These are phyloP conservation scores for Platyrinchus mystaceus DNA, from an alignment of 2,797 vertebrate species.

Conservation along the genomic window DNA sequence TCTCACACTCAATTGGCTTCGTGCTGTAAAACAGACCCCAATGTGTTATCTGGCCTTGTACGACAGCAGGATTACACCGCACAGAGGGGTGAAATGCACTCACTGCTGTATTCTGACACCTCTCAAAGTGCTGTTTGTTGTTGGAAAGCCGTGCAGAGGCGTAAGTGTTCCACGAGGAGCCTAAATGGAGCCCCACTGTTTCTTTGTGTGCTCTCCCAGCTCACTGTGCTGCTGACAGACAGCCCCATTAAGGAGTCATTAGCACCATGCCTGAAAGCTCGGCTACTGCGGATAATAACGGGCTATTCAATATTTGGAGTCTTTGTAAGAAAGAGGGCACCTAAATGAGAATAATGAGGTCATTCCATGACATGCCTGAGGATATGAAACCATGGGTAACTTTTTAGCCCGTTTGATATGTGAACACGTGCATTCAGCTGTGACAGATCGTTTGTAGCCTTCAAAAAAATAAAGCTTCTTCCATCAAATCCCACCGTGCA, in stretches of 20 bases:
- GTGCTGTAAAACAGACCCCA: background rate
- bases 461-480: background rate
- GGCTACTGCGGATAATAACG: constrained; percentile 68
- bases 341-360: constrained; percentile 64
- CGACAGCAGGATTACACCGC: background rate
- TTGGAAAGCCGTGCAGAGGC: background rate
- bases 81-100: background rate
- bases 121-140: constrained; percentile 32
- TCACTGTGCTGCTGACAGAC: constrained; percentile 72
- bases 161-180: background rate
- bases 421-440: background rate
- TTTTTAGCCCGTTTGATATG: constrained; percentile 41
- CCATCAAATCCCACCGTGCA: background rate
- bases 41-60: background rate
- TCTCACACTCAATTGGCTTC: background rate
- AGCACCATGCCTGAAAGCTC: constrained; percentile 64
- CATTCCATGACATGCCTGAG: constrained; percentile 51
- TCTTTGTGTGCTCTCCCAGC: constrained; percentile 69
- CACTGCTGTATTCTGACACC: background rate
- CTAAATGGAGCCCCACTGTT: constrained; percentile 25
- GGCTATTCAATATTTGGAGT: constrained; percentile 55
- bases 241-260: constrained; percentile 79
- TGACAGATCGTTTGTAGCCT: constrained; percentile 11
- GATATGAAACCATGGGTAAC: constrained; percentile 47
- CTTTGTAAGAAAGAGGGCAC: constrained; percentile 42